These are phyloP conservation scores for Fukomys damarensis DNA, from an alignment of 2,113 vertebrate species.

Conservation along the genomic window DNA sequence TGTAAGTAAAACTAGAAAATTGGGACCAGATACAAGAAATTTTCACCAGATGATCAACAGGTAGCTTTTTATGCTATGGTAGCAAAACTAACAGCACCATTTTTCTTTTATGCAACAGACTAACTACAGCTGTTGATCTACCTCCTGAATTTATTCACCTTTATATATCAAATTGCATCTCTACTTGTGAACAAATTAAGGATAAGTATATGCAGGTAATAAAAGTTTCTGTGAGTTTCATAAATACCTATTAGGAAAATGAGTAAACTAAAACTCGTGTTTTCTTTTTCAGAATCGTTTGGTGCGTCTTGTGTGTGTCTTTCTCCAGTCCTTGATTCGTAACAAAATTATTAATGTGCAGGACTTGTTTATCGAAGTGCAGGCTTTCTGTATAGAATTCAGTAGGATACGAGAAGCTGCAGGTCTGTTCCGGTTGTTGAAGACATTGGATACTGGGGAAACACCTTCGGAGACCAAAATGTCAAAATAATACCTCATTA, in stretches of 20 bases:
- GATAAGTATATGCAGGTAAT: conserved; percentile 99
- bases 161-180: conserved; percentile 99
- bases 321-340: conserved; percentile 97
- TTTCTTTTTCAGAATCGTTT: conserved; percentile 93
- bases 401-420: conserved; percentile 98
- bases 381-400: conserved; percentile 99
- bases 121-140: conserved; percentile 98
- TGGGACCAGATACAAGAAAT: not conserved
- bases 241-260: not conserved
- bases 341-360: conserved; percentile 99
- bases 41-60: not conserved
- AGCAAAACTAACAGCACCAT: not conserved
- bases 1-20: conserved; percentile 18
- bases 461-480: conserved; percentile 92
- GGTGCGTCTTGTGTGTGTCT: conserved; percentile 98
- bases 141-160: conserved; percentile 99
- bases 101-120: conserved; percentile 85
- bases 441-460: conserved; percentile 97
- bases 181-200: conserved; percentile 99
- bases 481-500: conserved; percentile 86
- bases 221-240: not conserved
- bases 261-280: not conserved
- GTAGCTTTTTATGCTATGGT: not conserved
- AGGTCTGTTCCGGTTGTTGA: conserved; percentile 96
- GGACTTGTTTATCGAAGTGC: conserved; percentile 99